phyloP scores from a whole-genome alignment of 2,888 invertebrate species.

The Diachrysia chrysitis region DNA sequence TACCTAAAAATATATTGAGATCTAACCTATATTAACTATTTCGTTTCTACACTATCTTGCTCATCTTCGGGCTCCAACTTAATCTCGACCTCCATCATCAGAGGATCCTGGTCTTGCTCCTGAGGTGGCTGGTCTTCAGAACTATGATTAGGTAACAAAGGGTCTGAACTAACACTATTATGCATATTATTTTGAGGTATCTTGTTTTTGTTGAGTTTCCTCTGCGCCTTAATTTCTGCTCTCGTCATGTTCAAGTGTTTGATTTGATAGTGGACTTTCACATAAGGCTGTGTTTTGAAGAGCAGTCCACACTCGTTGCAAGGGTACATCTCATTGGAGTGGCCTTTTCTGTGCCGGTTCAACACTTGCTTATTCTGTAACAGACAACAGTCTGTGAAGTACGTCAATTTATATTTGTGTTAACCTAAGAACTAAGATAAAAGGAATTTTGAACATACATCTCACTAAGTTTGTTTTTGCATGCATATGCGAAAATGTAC shows the following conservation, averaged over 20 bases:
- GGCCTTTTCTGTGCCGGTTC: constrained; percentile 68
- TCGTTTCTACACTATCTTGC: background rate
- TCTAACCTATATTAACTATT: background rate
- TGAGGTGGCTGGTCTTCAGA: background rate
- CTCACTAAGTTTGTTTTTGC: too few species aligned
- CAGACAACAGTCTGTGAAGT: background rate
- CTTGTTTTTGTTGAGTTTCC: constrained; percentile 49
- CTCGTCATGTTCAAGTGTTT: constrained; percentile 71
- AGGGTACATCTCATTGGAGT: constrained; percentile 68
- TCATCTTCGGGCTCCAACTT: background rate
- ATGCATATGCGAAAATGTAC: background rate
- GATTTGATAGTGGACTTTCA: constrained; percentile 69
- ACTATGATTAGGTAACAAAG: constrained; percentile 13
- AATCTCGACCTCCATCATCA: constrained; percentile 28
- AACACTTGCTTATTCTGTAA: constrained; percentile 71
- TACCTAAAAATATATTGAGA: background rate
- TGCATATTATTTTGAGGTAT: constrained; percentile 39
- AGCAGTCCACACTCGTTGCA: constrained; percentile 70
- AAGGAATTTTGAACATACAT: background rate
- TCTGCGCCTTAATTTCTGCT: constrained; percentile 65
- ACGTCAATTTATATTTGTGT: background rate
- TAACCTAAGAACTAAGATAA: background rate
- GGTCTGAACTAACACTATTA: constrained; percentile 35
- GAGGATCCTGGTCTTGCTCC: constrained; percentile 53
- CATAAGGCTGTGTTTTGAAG: constrained; percentile 72